These are phyloP conservation scores for Stenodera caucasica DNA, from an alignment of 2,888 invertebrate species.

Conservation along the genomic window DNA sequence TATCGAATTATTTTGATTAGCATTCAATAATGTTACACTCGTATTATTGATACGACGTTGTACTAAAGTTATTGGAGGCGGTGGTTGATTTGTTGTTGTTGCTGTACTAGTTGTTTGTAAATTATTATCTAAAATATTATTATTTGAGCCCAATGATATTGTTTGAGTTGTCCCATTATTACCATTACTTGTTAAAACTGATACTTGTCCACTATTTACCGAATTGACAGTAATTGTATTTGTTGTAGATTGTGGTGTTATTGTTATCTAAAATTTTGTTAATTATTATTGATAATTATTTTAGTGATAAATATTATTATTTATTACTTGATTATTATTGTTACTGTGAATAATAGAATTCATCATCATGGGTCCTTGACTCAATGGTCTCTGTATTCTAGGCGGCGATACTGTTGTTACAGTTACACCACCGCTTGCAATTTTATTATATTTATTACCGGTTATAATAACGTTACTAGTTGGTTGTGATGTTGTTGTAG, in stretches of 20 bases:
- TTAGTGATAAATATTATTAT: too few relatives aligned
- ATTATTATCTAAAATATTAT: constrained; percentile 28
- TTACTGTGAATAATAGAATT: constrained; percentile 42
- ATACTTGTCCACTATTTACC: constrained; percentile 53
- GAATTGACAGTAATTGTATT: constrained; percentile 52
- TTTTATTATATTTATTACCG: constrained; percentile 43
- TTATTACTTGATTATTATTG: constrained; percentile 45
- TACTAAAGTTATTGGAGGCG: constrained; percentile 61
- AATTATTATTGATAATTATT: too few relatives aligned
- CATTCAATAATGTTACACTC: constrained; percentile 75
- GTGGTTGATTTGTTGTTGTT: constrained; percentile 57
- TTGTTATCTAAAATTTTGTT: constrained; percentile 33
- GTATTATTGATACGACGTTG: constrained; percentile 69
- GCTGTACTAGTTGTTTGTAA: constrained; percentile 25
- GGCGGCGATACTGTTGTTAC: constrained; percentile 66
- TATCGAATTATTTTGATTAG: constrained; percentile 52
- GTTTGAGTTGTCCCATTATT: constrained; percentile 49
- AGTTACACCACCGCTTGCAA: constrained; percentile 63
- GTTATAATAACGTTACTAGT: constrained; percentile 57
- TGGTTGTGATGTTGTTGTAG: constrained; percentile 52
- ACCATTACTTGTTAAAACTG: constrained; percentile 47
- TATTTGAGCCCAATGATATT: constrained; percentile 47
- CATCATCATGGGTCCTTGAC: constrained; percentile 59
- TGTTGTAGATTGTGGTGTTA: constrained; percentile 25
- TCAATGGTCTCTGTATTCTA: constrained; percentile 56